Percentiles rank a stretch among this genome's conserved stretches.
Evolutionary conservation across 2,888 invertebrate genomes (phyloP).

Genomic region (Macrosiphum euphorbiae): DNA sequence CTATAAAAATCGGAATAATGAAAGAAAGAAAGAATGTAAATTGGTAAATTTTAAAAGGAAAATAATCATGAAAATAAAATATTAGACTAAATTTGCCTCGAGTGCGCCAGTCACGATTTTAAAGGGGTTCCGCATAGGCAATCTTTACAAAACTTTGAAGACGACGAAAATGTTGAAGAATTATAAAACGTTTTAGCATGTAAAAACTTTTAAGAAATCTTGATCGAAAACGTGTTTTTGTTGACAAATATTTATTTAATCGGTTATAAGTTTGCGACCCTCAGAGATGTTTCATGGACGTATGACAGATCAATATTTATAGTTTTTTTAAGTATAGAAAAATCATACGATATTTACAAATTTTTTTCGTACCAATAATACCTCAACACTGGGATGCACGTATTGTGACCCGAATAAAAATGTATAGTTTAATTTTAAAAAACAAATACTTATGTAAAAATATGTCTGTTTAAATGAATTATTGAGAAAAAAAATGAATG

Average conservation of each 20-base stretch:
- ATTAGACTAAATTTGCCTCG: neutral
- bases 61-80: neutral
- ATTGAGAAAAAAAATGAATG: neutral
- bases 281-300: neutral
- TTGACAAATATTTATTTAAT: neutral
- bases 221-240: neutral
- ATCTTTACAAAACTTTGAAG: neutral
- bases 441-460: neutral
- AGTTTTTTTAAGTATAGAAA: neutral
- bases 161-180: neutral
- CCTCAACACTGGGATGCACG: neutral
- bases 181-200: neutral
- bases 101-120: neutral
- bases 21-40: neutral
- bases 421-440: neutral
- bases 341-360: neutral
- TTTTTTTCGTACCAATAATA: neutral
- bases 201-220: neutral
- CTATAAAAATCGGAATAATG: no score
- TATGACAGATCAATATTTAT: neutral
- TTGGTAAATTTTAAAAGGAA: neutral
- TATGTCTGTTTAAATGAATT: neutral
- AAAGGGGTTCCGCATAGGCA: neutral
- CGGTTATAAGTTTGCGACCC: neutral
- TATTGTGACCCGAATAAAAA: neutral